Evolutionary conservation across 2,888 invertebrate genomes (phyloP).

Genomic region (Clivina fossor): DNA sequence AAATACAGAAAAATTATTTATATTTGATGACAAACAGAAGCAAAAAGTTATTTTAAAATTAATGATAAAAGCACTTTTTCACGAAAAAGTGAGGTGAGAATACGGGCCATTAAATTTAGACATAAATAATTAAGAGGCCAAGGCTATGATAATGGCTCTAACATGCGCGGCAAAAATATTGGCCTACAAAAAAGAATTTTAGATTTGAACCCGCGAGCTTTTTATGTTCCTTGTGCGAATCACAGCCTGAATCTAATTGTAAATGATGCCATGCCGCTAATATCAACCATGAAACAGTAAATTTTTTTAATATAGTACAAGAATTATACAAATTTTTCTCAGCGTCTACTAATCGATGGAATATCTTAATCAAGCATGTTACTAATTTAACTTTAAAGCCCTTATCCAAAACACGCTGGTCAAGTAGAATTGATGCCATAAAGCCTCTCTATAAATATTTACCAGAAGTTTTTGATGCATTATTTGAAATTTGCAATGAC

Average conservation of each 20-base stretch:
- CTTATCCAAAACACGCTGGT: conserved; percentile 38
- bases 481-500: conserved; percentile 32
- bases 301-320: conserved; percentile 41
- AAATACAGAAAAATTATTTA: too few relatives aligned
- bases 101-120: conserved; percentile 35
- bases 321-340: too few relatives aligned
- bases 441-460: conserved; percentile 36
- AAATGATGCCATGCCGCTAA: conserved; percentile 41
- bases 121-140: conserved; percentile 37
- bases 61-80: too few relatives aligned
- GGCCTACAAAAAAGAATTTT: conserved; percentile 33
- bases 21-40: too few relatives aligned
- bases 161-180: conserved; percentile 36
- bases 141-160: conserved; percentile 38
- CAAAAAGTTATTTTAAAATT: too few relatives aligned
- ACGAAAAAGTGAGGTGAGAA: too few relatives aligned
- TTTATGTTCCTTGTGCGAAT: conserved; percentile 42
- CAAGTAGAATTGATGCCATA: conserved; percentile 37
- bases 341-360: conserved; percentile 37
- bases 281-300: conserved; percentile 27
- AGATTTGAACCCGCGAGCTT: conserved; percentile 39
- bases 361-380: conserved; percentile 35
- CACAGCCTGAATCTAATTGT: conserved; percentile 43
- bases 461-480: conserved; percentile 36
- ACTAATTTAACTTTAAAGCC: conserved; percentile 37